Conservation (phyloP, 2,113 vertebrate species). For the Burhinus bistriatus region DNA sequence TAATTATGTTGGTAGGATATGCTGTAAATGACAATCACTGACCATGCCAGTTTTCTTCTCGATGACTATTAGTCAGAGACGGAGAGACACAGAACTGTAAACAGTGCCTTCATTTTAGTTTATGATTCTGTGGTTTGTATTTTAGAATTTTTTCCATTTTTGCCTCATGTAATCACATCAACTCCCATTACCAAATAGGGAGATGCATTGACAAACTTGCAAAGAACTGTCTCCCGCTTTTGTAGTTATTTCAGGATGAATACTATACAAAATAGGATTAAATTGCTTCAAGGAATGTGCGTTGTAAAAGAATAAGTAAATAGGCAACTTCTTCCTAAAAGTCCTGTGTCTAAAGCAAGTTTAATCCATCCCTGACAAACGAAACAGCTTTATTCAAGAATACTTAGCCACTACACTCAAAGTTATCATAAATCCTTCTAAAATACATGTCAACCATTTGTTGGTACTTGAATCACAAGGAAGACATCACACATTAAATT, state of each 20-base stretch:
- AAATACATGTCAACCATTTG: slow-evolving; percentile 26
- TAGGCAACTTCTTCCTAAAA: background rate
- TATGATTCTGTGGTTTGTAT: background rate
- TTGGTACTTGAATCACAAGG: slow-evolving; percentile 18
- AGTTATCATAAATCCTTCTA: slow-evolving; percentile 46
- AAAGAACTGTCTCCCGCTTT: background rate
- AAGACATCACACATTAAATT: slow-evolving; percentile 43
- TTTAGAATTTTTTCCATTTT: background rate
- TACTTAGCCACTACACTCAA: background rate
- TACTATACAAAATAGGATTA: background rate
- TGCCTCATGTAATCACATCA: background rate
- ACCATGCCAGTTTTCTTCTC: background rate
- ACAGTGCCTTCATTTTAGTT: background rate
- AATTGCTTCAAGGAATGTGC: background rate
- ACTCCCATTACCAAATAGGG: slow-evolving; percentile 18
- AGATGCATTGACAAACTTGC: background rate
- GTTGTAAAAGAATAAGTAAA: background rate
- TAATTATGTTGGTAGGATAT: background rate
- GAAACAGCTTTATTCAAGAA: slow-evolving; percentile 5
- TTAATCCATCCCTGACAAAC: slow-evolving; percentile 2
- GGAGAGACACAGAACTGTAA: background rate
- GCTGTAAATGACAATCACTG: background rate
- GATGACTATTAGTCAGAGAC: background rate
- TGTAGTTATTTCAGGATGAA: background rate
- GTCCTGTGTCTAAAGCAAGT: background rate